Evolutionary conservation across 2,113 vertebrate genomes (phyloP), one percentile per base, ranked within the genome.

Genomic region (Euleptes europaea): DNA sequence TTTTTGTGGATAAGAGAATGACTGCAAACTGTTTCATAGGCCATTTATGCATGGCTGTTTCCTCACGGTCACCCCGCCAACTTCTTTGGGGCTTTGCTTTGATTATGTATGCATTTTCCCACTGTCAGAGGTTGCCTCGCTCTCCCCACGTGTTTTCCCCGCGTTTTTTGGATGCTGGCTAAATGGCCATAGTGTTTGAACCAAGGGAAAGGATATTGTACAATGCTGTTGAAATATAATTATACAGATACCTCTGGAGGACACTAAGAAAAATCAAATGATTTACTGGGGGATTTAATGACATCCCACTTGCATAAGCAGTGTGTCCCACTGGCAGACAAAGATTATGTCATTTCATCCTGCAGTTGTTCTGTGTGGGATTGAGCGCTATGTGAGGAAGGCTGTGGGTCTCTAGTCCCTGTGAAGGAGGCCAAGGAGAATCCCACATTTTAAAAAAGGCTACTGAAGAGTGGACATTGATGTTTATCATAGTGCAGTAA

Each of bases 201-300:
- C n/a, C 75, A 84, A 86, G 40, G 74, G 84, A 90, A 42, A 70
- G 9, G 4, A 44, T 82, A 49, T 88, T 91, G 90, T 88, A 74
- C 80, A 89, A 31, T 47, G 40, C n/a, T 87, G 15, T 65, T 5
- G 67, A 80, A 76, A 76, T 35, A 71, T 72, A 91, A 82, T 76
- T 90, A 12, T 69, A 73, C 4, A 60, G 86, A 51, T 84, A 84
- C 63, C 1, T 83, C 93, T 91, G 86, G 90, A 89, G 88, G 82
- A 57, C 88, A 74, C 44, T 81, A 86, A 88, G 88, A 90, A 77
- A 51, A 88, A 87, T 73, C 60, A 51, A 89, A 79, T 84, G 81
- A 90, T 92, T 91, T 88, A 89, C 84, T 88, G 77, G 89, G 92
- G 87, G 87, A 85, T 88, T 90, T 92, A 92, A 85, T 57, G 66